A percentile compares a stretch with the other conserved stretches of the same genome.
These are phyloP conservation scores for Brachirus orientalis DNA, from an alignment of 2,113 vertebrate genomes.

Conservation along the genomic window DNA sequence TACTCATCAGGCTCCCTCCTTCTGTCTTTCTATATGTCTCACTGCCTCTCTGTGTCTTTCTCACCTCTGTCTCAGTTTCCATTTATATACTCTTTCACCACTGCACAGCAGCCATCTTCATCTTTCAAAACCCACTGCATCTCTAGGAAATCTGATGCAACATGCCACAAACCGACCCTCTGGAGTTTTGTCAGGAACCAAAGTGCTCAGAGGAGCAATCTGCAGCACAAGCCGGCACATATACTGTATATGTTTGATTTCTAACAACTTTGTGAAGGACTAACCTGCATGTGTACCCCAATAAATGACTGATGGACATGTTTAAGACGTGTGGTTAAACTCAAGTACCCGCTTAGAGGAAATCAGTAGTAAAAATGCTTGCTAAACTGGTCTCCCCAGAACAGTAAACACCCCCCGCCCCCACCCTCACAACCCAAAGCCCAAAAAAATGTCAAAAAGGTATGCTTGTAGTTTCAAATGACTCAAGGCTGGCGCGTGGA, in stretches of 20 bases:
- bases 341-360: not conserved
- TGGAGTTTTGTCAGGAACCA: not conserved
- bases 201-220: not conserved
- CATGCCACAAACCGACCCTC: not conserved
- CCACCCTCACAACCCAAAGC: constrained; percentile 11
- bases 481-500: not conserved
- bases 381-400: constrained; percentile 33
- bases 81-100: constrained; percentile 22
- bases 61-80: constrained; percentile 38
- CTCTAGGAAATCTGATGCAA: not conserved
- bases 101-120: not conserved
- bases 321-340: constrained; percentile 20
- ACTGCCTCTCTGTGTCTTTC: constrained; percentile 36
- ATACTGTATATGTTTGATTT: not conserved
- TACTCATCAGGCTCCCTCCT: constrained; percentile 61
- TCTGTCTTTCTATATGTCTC: constrained; percentile 58
- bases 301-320: not conserved
- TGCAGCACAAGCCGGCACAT: not conserved
- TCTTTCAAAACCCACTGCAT: not conserved
- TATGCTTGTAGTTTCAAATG: constrained; percentile 34
- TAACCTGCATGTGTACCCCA: not conserved
- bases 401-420: not conserved
- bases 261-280: not conserved
- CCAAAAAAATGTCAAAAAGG: constrained; percentile 55
- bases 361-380: constrained; percentile 22